Percentiles rank a stretch among this genome's conserved stretches.
phyloP scores from a whole-genome alignment of 1,140 invertebrate genomes.

The Oryzaephilus surinamensis region DNA sequence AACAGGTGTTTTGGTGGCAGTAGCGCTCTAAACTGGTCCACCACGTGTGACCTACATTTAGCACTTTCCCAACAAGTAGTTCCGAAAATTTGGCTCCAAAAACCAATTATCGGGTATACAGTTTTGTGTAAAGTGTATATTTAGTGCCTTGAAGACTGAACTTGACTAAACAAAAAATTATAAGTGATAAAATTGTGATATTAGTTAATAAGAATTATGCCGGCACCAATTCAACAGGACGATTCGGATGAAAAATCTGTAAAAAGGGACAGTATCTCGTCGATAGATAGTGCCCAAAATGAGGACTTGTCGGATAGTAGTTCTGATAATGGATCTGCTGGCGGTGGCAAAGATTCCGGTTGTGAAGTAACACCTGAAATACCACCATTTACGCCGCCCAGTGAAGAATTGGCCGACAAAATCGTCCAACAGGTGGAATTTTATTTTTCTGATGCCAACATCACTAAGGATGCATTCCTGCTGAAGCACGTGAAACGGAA shows the following conservation, averaged over 20 bases:
- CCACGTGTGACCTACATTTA: conserved; percentile 30
- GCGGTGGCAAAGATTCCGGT: conserved; percentile 53
- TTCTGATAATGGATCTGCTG: conserved; percentile 45
- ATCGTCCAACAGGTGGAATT: conserved; percentile 82
- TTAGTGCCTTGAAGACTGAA: conserved; percentile 24
- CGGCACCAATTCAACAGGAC: conserved; percentile 25
- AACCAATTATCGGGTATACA: no score
- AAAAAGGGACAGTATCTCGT: conserved; percentile 47
- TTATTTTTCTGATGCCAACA: conserved; percentile 91
- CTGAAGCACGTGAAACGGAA: conserved; percentile 89
- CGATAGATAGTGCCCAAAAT: conserved; percentile 48
- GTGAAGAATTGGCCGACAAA: conserved; percentile 60
- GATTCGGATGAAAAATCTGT: conserved; percentile 9
- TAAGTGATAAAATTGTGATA: conserved; percentile 29
- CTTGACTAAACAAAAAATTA: conserved; percentile 11
- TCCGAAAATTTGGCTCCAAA: neutral
- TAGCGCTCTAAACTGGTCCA: conserved; percentile 30
- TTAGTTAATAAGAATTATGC: conserved; percentile 29
- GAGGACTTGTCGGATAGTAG: conserved; percentile 54
- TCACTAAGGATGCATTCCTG: conserved; percentile 89
- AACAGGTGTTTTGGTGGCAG: conserved; percentile 34
- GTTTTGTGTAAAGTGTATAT: conserved; percentile 7
- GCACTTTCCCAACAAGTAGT: no score
- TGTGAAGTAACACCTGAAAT: conserved; percentile 47
- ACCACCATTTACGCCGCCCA: conserved; percentile 47